These are phyloP conservation scores for Edolisoma coerulescens DNA, from an alignment of 2,113 vertebrate species.

Conservation along the genomic window DNA sequence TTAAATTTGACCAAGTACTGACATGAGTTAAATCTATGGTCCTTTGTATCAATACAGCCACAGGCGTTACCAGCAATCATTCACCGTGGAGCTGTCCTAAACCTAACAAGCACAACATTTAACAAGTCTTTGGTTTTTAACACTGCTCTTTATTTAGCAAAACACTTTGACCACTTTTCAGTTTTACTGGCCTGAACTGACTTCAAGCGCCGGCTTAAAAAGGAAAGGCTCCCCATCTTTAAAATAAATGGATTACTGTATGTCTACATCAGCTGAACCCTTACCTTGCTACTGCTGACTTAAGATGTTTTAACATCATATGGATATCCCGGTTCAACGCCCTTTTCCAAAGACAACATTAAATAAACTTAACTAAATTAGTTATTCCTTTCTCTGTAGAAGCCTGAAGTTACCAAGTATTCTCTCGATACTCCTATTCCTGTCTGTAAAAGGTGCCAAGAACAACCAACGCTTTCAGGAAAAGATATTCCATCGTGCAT, in stretches of 20 bases:
- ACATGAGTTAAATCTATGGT: not conserved
- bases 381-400: not conserved
- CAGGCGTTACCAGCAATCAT: not conserved
- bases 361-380: not conserved
- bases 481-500: not conserved
- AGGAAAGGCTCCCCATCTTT: not conserved
- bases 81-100: not conserved
- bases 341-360: not conserved
- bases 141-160: not conserved
- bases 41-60: not conserved
- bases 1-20: not conserved
- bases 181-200: not conserved
- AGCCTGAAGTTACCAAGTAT: not conserved
- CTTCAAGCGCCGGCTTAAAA: not conserved
- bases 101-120: not conserved
- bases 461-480: not conserved
- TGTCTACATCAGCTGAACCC: not conserved
- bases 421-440: not conserved
- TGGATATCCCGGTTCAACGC: not conserved
- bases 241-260: not conserved
- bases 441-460: not conserved
- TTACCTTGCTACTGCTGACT: not conserved
- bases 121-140: not conserved
- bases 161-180: not conserved
- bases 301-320: not conserved